Conservation (phyloP, 2,888 invertebrate genomes). For the Carcina quercana region DNA sequence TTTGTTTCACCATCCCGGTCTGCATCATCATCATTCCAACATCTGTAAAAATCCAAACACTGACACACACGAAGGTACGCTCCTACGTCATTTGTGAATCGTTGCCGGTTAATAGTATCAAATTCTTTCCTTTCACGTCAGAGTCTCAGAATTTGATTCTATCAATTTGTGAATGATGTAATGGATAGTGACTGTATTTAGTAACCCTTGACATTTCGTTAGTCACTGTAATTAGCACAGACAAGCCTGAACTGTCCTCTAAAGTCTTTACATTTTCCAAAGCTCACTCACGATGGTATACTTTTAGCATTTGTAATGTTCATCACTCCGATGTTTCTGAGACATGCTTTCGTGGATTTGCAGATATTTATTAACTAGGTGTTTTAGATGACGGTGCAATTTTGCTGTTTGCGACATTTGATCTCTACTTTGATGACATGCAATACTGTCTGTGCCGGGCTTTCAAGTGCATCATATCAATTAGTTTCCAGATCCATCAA, state of each 20-base stretch:
- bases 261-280: constrained; percentile 56
- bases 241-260: constrained; percentile 64
- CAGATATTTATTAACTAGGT: constrained; percentile 47
- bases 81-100: constrained; percentile 33
- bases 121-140: constrained; percentile 19
- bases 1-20: constrained; percentile 96
- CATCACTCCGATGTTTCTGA: constrained; percentile 64
- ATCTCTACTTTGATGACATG: constrained; percentile 62
- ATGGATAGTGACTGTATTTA: constrained; percentile 52
- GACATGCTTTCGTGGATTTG: constrained; percentile 73
- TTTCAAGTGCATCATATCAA: constrained; percentile 69
- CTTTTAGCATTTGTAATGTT: constrained; percentile 44
- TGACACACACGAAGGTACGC: constrained; percentile 65
- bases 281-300: constrained; percentile 54
- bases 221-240: constrained; percentile 65
- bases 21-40: constrained; percentile 98
- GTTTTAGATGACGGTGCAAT: constrained; percentile 63
- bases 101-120: constrained; percentile 40
- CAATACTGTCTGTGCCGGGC: constrained; percentile 63
- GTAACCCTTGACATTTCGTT: constrained; percentile 44
- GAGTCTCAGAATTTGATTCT: constrained; percentile 37
- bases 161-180: constrained; percentile 47
- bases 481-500: constrained; percentile 34
- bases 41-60: constrained; percentile 88
- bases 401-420: constrained; percentile 61